A percentile compares a stretch with the other conserved stretches of the same genome.
Conservation (phyloP, 2,113 vertebrate genomes). For the Gila orcuttii region DNA sequence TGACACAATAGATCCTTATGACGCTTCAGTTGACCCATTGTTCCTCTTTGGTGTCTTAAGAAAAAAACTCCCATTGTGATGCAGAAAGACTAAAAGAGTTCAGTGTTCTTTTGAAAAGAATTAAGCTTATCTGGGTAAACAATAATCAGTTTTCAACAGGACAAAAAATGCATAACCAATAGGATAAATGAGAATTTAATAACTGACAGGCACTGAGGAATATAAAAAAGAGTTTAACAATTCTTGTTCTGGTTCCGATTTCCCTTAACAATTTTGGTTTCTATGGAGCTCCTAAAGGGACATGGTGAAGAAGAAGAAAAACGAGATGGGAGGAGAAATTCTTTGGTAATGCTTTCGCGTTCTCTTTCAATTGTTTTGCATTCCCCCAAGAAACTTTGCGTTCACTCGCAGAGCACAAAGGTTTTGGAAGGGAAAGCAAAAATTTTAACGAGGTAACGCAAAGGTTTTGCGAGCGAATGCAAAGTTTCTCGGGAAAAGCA, state of each 20-base stretch:
- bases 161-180: neutral
- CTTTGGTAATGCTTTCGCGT: too few relatives aligned
- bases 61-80: conserved; percentile 12
- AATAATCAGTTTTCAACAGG: neutral
- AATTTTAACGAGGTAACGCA: too few relatives aligned
- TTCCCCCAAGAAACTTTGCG: too few relatives aligned
- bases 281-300: too few relatives aligned
- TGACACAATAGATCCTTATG: conserved; percentile 38
- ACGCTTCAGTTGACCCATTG: conserved; percentile 28
- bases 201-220: neutral
- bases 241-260: neutral
- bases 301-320: too few relatives aligned
- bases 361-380: too few relatives aligned
- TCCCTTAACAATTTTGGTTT: neutral
- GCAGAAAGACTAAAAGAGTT: conserved; percentile 5
- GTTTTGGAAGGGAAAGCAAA: too few relatives aligned
- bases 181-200: conserved; percentile 8
- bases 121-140: neutral
- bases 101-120: neutral
- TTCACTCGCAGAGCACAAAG: too few relatives aligned
- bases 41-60: conserved; percentile 30
- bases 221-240: neutral
- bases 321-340: too few relatives aligned
- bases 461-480: too few relatives aligned
- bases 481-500: too few relatives aligned